Evolutionary conservation across 2,797 vertebrate species (phyloP), one percentile per base, ranked within the genome.

Genomic region (Mionectes olivaceus): DNA sequence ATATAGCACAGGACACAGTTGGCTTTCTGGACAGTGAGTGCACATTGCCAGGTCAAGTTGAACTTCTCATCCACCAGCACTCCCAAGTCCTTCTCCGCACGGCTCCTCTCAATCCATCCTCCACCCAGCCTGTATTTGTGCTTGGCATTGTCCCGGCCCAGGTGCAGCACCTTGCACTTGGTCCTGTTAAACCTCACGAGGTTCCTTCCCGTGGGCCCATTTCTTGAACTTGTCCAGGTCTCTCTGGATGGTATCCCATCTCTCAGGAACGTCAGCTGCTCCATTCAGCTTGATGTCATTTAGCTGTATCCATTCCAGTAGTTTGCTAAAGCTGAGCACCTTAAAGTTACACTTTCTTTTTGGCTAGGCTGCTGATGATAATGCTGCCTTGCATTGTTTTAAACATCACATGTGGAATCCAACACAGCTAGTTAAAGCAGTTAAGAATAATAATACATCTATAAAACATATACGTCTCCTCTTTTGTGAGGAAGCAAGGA

Each of bases 221-320:
- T 37, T 50, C 25, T 39, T 50, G 47, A 22, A 32, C 41, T 44
- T 56, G 39, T 33, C 32, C 50, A 30, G 47, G 47, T 39, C 35
- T 16, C 33, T 69, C 47, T 39, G 28, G 13, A 17, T 52, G 13
- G 24, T 27, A 28, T 49, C n/a, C 19, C n/a, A 35, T 28, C 9
- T 35, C 9, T 49, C 13, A 35, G 64, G 23, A 10, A 1, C 7
- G 6, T 35, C 23, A 55, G 2, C 27, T 0, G 1, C 43, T 37
- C 9, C 23, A 5, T 32, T 47, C 47, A 28, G 13, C 47, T 49
- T 49, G 16, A 11, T 33, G n/a, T 37, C 24, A 50, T 63, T 37
- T 61, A 19, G 24, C 21, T 61, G 52, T 27, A 41, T 46, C 22
- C 14, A 41, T 33, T 14, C 24, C 21, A 59, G 5, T 8, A 19